phyloP scores from a whole-genome alignment of 2,888 invertebrate species.

The Rutpela maculata region DNA sequence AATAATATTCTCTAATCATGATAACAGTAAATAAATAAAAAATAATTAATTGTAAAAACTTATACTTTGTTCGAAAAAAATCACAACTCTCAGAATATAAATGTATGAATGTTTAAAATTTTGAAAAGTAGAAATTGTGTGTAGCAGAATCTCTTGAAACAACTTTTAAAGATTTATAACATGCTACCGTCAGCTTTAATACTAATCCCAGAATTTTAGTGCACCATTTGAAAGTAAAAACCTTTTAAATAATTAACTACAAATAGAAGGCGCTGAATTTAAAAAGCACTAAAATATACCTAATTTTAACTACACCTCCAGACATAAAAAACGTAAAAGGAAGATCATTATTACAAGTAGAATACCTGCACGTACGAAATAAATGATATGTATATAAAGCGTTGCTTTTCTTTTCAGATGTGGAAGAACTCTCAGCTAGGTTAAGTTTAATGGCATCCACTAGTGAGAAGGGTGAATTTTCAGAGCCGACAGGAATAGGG shows the following conservation, averaged over 20 bases:
- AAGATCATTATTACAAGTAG: neutral
- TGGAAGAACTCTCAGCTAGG: slow-evolving; percentile 83
- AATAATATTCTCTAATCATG: too few relatives aligned
- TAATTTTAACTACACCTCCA: neutral
- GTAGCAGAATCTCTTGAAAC: too few relatives aligned
- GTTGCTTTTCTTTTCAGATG: slow-evolving; percentile 76
- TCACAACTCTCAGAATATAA: too few relatives aligned
- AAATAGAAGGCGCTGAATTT: slow-evolving; percentile 2
- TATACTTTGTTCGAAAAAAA: too few relatives aligned
- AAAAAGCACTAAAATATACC: slow-evolving; percentile 6
- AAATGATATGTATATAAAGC: neutral
- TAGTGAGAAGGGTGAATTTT: slow-evolving; percentile 73
- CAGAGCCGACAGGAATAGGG: slow-evolving; percentile 62
- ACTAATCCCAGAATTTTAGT: neutral
- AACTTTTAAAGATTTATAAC: too few relatives aligned
- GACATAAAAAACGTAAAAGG: neutral
- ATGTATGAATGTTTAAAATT: too few relatives aligned
- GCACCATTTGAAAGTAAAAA: neutral
- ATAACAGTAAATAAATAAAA: too few relatives aligned
- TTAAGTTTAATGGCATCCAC: slow-evolving; percentile 80
- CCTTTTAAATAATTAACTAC: neutral
- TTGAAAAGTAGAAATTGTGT: too few relatives aligned
- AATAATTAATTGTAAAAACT: too few relatives aligned
- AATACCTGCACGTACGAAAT: neutral
- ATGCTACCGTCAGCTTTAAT: too few relatives aligned